Evolutionary conservation across 2,797 vertebrate species (phyloP).

Genomic region (Ctenosaura bakeri): DNA sequence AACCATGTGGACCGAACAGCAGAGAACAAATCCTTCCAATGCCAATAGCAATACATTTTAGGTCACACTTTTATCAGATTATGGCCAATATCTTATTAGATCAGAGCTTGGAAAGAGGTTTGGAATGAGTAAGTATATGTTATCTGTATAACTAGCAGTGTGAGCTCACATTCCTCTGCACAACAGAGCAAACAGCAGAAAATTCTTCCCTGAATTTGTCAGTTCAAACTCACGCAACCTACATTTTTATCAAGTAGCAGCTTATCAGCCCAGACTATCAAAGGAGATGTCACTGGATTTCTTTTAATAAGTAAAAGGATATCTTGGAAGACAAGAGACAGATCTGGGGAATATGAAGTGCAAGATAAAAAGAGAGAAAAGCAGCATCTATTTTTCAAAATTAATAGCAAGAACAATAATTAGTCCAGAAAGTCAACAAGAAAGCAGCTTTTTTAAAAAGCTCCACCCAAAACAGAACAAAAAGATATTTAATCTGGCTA

Average conservation of each 20-base stretch:
- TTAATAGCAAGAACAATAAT: background rate
- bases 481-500: background rate
- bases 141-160: background rate
- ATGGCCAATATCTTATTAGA: conserved; percentile 1
- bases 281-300: background rate
- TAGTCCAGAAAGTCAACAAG: background rate
- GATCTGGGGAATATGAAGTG: background rate
- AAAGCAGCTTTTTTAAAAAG: background rate
- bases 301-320: background rate
- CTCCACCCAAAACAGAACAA: background rate
- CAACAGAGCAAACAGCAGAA: background rate
- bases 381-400: background rate
- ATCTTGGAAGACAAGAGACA: background rate
- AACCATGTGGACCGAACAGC: background rate
- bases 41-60: background rate
- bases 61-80: background rate
- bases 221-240: background rate
- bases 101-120: background rate
- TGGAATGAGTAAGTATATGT: background rate
- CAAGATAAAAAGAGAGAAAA: background rate
- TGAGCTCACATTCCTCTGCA: background rate
- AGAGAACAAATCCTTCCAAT: background rate
- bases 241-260: conserved; percentile 6
- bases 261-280: background rate
- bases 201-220: background rate